Conservation (phyloP, 2,888 invertebrate genomes). For the Sarcophaga caerulescens region DNA sequence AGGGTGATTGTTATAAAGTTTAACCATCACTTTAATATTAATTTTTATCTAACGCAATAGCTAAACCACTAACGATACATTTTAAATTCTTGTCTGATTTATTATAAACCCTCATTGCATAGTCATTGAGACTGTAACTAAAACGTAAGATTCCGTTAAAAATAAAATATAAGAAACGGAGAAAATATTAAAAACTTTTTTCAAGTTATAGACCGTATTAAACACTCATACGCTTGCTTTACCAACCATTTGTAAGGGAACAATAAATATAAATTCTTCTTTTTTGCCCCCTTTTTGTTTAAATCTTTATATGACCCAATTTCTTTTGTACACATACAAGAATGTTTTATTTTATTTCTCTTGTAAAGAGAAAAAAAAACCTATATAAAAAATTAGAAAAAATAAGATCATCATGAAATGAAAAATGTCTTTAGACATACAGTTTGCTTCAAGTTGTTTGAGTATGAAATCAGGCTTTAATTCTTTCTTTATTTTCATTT, state of each 20-base stretch:
- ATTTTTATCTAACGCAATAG: no score
- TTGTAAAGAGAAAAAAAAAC: background rate
- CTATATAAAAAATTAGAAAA: background rate
- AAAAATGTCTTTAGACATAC: slow-evolving; percentile 38
- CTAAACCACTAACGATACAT: no score
- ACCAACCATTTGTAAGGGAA: background rate
- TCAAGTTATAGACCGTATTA: background rate
- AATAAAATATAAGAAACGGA: no score
- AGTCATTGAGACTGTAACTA: no score
- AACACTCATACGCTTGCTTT: background rate
- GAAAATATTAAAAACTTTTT: no score
- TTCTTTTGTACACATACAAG: slow-evolving; percentile 46
- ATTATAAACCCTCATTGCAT: no score
- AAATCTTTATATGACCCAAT: slow-evolving; percentile 48
- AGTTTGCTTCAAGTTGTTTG: slow-evolving; percentile 43
- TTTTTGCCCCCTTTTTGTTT: slow-evolving; percentile 10
- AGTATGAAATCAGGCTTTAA: slow-evolving; percentile 43
- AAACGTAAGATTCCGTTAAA: no score
- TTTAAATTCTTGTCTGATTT: no score
- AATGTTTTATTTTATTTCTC: slow-evolving; percentile 33
- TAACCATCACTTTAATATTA: no score
- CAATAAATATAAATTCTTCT: slow-evolving; percentile 22
- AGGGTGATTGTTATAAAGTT: no score
- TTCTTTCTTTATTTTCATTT: slow-evolving; percentile 7
- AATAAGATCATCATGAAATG: background rate